Conservation (phyloP, 2,797 vertebrate species). For the Geotrypetes seraphini region DNA sequence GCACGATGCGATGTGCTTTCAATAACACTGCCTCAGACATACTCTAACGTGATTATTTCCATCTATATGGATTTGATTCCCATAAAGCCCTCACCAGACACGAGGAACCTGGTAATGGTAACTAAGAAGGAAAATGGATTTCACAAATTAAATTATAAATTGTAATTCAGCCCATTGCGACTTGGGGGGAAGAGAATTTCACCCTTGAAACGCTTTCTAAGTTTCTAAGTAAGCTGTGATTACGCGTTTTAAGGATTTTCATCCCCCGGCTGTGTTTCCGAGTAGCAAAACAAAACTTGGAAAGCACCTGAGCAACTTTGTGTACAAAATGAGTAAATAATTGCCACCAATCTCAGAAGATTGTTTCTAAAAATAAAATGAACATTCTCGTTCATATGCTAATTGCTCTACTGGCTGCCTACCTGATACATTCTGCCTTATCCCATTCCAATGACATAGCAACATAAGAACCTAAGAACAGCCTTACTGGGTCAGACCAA, state of each 20-base stretch:
- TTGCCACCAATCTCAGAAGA: background rate
- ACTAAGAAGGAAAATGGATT: slow-evolving; percentile 8
- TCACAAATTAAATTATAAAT: slow-evolving; percentile 7
- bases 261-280: no score
- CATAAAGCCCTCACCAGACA: background rate
- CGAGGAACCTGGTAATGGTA: background rate
- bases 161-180: no score
- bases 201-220: slow-evolving; percentile 11
- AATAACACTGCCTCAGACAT: slow-evolving; percentile 11
- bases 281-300: slow-evolving; percentile 1
- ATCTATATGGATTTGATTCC: slow-evolving; percentile 5
- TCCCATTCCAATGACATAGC: no score
- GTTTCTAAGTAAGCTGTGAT: no score
- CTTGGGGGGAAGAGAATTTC: background rate
- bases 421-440: no score
- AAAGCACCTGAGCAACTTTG: background rate
- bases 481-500: no score
- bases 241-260: no score
- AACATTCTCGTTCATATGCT: background rate
- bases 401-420: background rate
- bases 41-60: slow-evolving; percentile 2
- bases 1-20: background rate
- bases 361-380: background rate
- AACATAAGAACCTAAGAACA: no score
- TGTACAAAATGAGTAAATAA: background rate